phyloP scores from a whole-genome alignment of 2,888 invertebrate genomes.

The Hypsopygia costalis region DNA sequence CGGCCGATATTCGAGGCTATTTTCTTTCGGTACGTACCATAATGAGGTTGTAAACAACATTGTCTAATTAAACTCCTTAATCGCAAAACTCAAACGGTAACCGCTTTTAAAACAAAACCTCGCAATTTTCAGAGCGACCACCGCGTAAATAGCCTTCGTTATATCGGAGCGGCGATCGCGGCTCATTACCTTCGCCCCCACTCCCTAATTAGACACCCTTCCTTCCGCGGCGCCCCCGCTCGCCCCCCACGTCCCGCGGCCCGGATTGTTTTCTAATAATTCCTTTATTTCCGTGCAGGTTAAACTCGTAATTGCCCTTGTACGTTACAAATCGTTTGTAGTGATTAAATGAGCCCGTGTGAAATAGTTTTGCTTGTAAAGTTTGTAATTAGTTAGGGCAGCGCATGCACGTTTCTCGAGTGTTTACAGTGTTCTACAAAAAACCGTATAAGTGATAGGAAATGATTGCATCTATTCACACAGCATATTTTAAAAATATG shows the following conservation, averaged over 20 bases:
- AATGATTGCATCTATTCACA: too few relatives aligned
- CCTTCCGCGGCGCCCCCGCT: slow-evolving; percentile 34
- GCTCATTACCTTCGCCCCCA: slow-evolving; percentile 75
- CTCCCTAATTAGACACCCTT: slow-evolving; percentile 71
- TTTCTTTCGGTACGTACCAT: slow-evolving; percentile 59
- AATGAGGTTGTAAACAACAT: slow-evolving; percentile 80
- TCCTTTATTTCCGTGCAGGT: slow-evolving; percentile 67
- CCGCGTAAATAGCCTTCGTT: slow-evolving; percentile 76
- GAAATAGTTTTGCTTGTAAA: slow-evolving; percentile 12
- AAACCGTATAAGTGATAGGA: background rate
- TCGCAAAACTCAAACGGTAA: slow-evolving; percentile 79
- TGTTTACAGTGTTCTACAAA: slow-evolving; percentile 10
- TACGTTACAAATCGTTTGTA: slow-evolving; percentile 44
- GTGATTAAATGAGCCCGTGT: slow-evolving; percentile 15
- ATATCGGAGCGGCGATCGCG: slow-evolving; percentile 78
- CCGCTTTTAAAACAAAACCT: slow-evolving; percentile 79
- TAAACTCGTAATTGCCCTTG: slow-evolving; percentile 59
- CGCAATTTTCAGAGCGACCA: slow-evolving; percentile 76
- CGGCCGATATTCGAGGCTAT: slow-evolving; percentile 69
- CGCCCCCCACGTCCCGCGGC: slow-evolving; percentile 34
- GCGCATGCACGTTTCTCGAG: slow-evolving; percentile 2
- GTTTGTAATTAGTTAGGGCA: slow-evolving; percentile 8
- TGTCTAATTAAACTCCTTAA: slow-evolving; percentile 80
- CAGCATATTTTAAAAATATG: too few relatives aligned
- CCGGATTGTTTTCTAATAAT: slow-evolving; percentile 77